A percentile compares a stretch with the other conserved stretches of the same genome.
These are phyloP conservation scores for Athalia cordata DNA, from an alignment of 2,888 invertebrate genomes.

Conservation along the genomic window DNA sequence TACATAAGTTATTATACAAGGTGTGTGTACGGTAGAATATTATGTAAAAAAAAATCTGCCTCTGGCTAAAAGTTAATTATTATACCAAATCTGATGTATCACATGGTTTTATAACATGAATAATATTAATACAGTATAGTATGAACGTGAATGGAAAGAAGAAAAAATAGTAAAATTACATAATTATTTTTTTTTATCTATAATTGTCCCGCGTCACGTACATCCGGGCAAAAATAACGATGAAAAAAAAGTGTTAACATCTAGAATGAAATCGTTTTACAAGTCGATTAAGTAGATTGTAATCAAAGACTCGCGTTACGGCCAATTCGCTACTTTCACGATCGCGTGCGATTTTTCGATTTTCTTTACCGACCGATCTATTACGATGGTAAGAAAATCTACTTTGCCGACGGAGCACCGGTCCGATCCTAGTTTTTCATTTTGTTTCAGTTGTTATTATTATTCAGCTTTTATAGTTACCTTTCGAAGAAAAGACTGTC, in stretches of 20 bases:
- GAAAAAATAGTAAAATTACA: no score
- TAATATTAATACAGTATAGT: conserved; percentile 5
- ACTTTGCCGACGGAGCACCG: conserved; percentile 11
- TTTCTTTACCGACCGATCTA: background rate
- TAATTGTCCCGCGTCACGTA: no score
- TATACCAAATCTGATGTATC: conserved; percentile 1
- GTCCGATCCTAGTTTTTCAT: background rate
- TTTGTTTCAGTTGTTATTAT: no score
- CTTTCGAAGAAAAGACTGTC: conserved; percentile 69
- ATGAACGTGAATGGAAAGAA: background rate
- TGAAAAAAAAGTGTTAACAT: no score
- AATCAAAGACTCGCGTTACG: no score
- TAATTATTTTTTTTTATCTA: no score
- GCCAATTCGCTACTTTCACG: no score
- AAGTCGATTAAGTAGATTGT: no score
- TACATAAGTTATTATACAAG: background rate
- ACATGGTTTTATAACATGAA: background rate
- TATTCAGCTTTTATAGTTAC: conserved; percentile 55
- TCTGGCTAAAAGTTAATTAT: conserved; percentile 19
- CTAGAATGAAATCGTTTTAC: no score
- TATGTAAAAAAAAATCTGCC: background rate
- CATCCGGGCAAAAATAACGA: no score
- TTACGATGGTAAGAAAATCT: background rate
- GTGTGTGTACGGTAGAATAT: background rate
- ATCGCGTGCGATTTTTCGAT: no score